phyloP scores from a whole-genome alignment of 2,888 invertebrate genomes.

The Elaeidobius kamerunicus region DNA sequence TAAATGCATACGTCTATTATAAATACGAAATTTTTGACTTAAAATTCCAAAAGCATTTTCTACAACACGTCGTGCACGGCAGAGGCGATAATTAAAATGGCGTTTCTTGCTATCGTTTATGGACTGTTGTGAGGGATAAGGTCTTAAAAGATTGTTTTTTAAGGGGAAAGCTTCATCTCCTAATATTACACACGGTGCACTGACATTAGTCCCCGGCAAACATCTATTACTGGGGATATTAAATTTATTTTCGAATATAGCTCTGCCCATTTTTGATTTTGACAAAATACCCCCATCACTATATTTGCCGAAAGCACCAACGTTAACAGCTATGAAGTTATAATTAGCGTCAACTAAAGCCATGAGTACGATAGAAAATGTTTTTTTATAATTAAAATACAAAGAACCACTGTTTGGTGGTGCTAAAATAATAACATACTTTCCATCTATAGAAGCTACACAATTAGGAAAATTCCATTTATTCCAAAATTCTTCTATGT shows the following conservation, averaged over 20 bases:
- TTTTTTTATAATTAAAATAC: conserved; percentile 4
- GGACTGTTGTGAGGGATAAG: not conserved
- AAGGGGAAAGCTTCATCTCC: not conserved
- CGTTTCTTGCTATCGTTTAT: not conserved
- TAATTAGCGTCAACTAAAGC: not conserved
- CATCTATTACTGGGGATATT: not conserved
- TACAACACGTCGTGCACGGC: not conserved
- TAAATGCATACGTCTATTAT: not conserved
- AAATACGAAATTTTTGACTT: not conserved
- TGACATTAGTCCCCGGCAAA: not conserved
- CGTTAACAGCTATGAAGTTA: not conserved
- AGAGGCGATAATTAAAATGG: not conserved
- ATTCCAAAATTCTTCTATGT: conserved; percentile 12
- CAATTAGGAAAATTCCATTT: conserved; percentile 14
- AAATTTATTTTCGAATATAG: not conserved
- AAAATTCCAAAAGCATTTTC: not conserved
- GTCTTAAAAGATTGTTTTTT: conserved; percentile 2
- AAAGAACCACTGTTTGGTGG: conserved; percentile 4
- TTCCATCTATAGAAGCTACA: conserved; percentile 8
- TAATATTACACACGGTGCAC: not conserved
- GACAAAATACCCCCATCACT: conserved; percentile 5
- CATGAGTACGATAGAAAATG: conserved; percentile 3
- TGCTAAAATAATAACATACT: conserved; percentile 12
- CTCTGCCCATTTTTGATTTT: not conserved
- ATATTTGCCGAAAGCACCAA: conserved; percentile 5